Percentiles rank a stretch among this genome's conserved stretches.
phyloP scores from a whole-genome alignment of 2,888 invertebrate species.

The Piscicola geometra region DNA sequence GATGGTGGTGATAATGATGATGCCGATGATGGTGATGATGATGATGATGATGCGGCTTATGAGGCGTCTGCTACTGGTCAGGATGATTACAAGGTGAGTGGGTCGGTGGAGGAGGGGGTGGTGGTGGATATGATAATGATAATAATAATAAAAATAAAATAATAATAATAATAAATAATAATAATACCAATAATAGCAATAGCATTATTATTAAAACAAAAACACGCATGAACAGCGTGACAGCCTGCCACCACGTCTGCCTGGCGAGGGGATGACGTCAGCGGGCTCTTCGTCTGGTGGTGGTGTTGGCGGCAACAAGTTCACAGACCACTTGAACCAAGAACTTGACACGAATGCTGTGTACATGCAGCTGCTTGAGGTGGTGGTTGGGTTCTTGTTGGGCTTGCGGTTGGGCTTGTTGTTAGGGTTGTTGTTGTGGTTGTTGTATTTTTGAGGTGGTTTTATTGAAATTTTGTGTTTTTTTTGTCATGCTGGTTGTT shows the following conservation, averaged over 20 bases:
- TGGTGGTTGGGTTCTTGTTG: neutral
- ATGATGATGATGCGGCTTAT: constrained; percentile 22
- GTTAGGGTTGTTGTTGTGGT: neutral
- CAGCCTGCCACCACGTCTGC: constrained; percentile 20
- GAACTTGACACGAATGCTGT: constrained; percentile 21
- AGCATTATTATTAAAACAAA: too few relatives aligned
- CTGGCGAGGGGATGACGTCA: constrained; percentile 28
- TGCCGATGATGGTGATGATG: constrained; percentile 20
- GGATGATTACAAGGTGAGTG: constrained; percentile 2
- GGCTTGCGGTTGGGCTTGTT: neutral
- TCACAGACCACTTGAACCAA: neutral
- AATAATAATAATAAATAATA: too few relatives aligned
- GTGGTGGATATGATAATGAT: too few relatives aligned
- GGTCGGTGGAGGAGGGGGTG: too few relatives aligned
- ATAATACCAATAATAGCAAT: too few relatives aligned
- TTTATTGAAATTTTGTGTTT: constrained; percentile 13
- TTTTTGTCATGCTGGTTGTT: neutral
- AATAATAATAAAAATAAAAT: too few relatives aligned
- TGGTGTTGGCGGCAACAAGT: too few relatives aligned
- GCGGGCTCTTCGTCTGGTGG: neutral
- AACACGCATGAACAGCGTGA: too few relatives aligned
- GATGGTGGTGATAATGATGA: constrained; percentile 17
- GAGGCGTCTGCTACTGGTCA: neutral
- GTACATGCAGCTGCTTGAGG: constrained; percentile 33
- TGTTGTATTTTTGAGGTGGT: too few relatives aligned